Evolutionary conservation across 2,797 vertebrate species (phyloP).

Genomic region (Xerus rutilus): DNA sequence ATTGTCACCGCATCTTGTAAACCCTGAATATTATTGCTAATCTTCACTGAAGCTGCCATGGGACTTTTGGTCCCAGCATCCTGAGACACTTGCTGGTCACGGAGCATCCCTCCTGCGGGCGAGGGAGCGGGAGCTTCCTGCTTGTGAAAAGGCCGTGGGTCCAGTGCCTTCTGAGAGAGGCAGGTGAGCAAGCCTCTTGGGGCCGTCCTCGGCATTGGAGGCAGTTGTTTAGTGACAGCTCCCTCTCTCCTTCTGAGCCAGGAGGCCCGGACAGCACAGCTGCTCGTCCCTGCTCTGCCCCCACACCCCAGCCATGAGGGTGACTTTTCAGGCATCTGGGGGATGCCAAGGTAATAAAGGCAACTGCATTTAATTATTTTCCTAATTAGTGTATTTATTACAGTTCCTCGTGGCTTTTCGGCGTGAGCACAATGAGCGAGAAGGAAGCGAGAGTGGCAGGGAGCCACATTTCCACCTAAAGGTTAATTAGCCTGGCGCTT

Average conservation of each 20-base stretch:
- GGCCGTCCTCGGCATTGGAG: not conserved
- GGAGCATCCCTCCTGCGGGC: rapidly evolving
- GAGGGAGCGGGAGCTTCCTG: not conserved
- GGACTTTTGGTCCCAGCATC: not conserved
- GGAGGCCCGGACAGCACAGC: not conserved
- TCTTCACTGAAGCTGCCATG: not conserved
- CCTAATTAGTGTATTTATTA: slow-evolving; percentile 74
- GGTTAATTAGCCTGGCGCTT: slow-evolving; percentile 73
- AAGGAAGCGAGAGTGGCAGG: slow-evolving; percentile 4
- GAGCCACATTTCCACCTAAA: slow-evolving; percentile 57
- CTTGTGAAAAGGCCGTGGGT: not conserved
- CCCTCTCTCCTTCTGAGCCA: not conserved
- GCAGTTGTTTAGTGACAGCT: not conserved
- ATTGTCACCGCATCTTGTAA: not conserved
- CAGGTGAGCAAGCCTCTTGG: rapidly evolving
- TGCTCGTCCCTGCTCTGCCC: not conserved
- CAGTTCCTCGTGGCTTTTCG: slow-evolving; percentile 67
- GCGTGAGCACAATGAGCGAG: slow-evolving; percentile 54
- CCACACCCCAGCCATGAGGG: not conserved
- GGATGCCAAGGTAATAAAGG: slow-evolving; percentile 54
- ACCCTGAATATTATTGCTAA: not conserved
- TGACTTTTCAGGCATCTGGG: slow-evolving; percentile 59
- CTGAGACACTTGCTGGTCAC: rapidly evolving
- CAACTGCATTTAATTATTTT: slow-evolving; percentile 72
- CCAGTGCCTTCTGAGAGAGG: not conserved